Evolutionary conservation across 2,113 vertebrate species (phyloP).

Genomic region (Sphyrna mokarran): DNA sequence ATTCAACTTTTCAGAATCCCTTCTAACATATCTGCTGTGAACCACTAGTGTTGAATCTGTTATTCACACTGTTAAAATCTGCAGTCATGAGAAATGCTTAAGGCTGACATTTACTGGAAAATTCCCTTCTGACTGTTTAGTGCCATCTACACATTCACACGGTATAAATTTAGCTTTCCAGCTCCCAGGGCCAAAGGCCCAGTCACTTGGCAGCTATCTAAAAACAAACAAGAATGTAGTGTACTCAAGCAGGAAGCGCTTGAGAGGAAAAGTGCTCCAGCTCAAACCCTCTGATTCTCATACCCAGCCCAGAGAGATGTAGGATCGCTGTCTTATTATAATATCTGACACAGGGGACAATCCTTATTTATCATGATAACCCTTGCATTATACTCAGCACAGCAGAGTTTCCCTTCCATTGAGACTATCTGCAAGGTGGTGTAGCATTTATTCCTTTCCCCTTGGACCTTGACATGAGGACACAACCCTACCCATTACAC

Average conservation of each 20-base stretch:
- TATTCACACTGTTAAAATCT: not conserved
- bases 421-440: not conserved
- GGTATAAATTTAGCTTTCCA: constrained; percentile 35
- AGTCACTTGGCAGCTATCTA: constrained; percentile 32
- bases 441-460: not conserved
- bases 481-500: not conserved
- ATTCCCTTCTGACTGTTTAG: constrained; percentile 18
- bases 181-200: constrained; percentile 6
- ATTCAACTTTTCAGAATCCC: not conserved
- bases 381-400: not conserved
- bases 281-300: not conserved
- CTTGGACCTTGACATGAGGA: not conserved
- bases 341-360: not conserved
- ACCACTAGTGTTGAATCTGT: not conserved
- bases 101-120: constrained; percentile 24
- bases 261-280: not conserved
- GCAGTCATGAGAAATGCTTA: constrained; percentile 23
- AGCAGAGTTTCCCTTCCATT: not conserved
- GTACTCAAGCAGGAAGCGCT: constrained; percentile 20
- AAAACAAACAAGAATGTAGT: constrained; percentile 27
- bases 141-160: constrained; percentile 36
- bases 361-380: not conserved
- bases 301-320: not conserved
- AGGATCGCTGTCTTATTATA: not conserved
- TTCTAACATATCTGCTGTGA: not conserved